Percentiles rank a stretch among this genome's conserved stretches.
These are phyloP conservation scores for Desmodus rotundus DNA, from an alignment of 2,113 vertebrate genomes.

Conservation along the genomic window DNA sequence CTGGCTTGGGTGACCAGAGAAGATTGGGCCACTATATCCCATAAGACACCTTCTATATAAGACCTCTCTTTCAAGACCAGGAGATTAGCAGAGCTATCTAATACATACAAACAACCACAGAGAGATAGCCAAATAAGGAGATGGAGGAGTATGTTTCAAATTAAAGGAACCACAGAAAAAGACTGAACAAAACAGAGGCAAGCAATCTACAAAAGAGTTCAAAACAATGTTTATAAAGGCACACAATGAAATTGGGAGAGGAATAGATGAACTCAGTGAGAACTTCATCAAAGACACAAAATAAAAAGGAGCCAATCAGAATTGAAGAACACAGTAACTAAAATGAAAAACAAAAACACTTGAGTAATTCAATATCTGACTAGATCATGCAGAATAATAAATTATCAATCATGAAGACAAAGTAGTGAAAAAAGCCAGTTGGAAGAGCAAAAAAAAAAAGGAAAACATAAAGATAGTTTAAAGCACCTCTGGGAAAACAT, in stretches of 20 bases:
- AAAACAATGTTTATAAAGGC: not conserved
- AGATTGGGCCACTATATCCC: not conserved
- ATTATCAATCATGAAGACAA: not conserved
- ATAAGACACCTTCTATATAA: not conserved
- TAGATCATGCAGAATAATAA: not conserved
- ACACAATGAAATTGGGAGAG: not conserved
- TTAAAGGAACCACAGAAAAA: not conserved
- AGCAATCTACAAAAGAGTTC: not conserved
- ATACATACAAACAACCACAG: not conserved
- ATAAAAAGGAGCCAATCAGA: not conserved
- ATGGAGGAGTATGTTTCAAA: not conserved
- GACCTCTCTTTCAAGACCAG: not conserved
- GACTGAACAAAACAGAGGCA: not conserved
- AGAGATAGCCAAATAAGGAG: not conserved
- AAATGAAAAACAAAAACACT: not conserved
- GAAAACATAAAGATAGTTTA: not conserved
- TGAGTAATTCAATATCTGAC: not conserved
- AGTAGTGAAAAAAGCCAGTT: not conserved
- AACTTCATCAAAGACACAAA: not conserved
- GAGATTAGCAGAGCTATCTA: not conserved
- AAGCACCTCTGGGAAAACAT: not conserved
- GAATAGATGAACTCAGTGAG: not conserved
- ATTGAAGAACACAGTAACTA: not conserved
- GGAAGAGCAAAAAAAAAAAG: not conserved
- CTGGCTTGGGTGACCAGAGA: not conserved